Evolutionary conservation across 2,113 vertebrate genomes (phyloP), one percentile per base, ranked within the genome.

Genomic region (Recurvirostra avosetta): DNA sequence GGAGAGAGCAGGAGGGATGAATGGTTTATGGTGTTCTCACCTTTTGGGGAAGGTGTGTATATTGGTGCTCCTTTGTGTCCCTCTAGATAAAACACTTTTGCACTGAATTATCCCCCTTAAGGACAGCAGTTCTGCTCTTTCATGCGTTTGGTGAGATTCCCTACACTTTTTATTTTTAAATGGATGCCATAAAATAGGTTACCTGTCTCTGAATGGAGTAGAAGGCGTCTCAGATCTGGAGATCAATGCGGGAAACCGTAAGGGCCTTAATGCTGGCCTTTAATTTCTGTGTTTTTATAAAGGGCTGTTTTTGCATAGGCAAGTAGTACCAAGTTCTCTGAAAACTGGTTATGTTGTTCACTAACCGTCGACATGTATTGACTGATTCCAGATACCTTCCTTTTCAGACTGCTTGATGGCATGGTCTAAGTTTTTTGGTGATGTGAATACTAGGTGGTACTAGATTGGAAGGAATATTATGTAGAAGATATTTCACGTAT

Each of bases 341-440:
- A 70, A 66, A 81, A 50, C 30, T 29, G 43, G 11, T 30, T 15
- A 1, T 41, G 43, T 26, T 43, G 22, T 71, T 91, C 23, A 3
- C 43, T 40, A 65, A 1, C 19, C 38, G 1, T 10, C 11, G 49
- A 25, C 12, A 2, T 7, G 7, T 15, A 6, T 6, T 12, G 22
- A 58, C 17, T n/a, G 22, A 32, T 58, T 73, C 20, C 74, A 58
- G 19, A 3, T 34, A 16, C 50, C 26, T 74, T 55, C n/a, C n/a
- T 93, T 70, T 74, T 38, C 47, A 34, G 30, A 3, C 47, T 68
- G 34, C 36, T 43, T 45, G 22, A 19, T 90, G 72, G 11, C 12
- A 8, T 7, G 20, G 30, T 15, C 13, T 25, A 8, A 50, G 22
- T 1, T 5, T 30, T 47, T 12, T 21, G 7, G 20, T 22, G 26